Base-by-base conservation (phyloP, 2,797 vertebrate species). In the Bradypodion pumilum region DNA sequence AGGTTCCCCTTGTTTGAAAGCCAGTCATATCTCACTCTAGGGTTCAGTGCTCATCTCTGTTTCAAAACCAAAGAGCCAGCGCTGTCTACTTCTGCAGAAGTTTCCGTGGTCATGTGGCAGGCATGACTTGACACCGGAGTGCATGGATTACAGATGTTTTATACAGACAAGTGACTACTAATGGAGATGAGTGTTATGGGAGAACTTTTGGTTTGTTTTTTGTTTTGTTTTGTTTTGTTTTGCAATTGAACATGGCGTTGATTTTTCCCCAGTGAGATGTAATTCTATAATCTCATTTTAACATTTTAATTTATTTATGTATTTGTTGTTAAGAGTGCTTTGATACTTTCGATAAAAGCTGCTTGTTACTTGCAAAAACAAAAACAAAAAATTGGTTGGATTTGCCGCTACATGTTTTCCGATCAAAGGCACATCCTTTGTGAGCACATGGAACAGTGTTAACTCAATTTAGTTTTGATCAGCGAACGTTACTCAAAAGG, bases 401-500 rank as follows among this genome's bases (percentile, higher is more conserved):
- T 85, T 35, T 35, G 74, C 49, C 70, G 69, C 27, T 74, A 49
- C 80, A 83, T 83, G 63, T 88, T 89, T 91, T 90, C 65, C 92
- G 88, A 87, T 90, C 75, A 88, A 85, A 83, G 70, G 80, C 0
- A 4, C 21, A 21, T 78, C 78, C 59, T 80, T 88, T 44, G 73
- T 80, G 69, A 82, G 78, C 40, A 23, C n/a, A 52, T 81, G 68
- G 52, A 66, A 89, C 84, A 89, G 84, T 69, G 49, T 86, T 90
- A 91, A 86, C 90, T 91, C 82, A 32, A 68, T 80, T 89, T 89
- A 80, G 32, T 84, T 92, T 93, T 89, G 78, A 87, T 82, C 86
- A 85, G 86, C 62, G 40, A 73, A 59, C n/a, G 52, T 52, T 74
- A 35, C 56, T 76, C 21, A 19, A 35, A 52, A 74, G 73, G 35